These are phyloP conservation scores for Stenodema calcarata DNA, from an alignment of 2,888 invertebrate species.

Conservation along the genomic window DNA sequence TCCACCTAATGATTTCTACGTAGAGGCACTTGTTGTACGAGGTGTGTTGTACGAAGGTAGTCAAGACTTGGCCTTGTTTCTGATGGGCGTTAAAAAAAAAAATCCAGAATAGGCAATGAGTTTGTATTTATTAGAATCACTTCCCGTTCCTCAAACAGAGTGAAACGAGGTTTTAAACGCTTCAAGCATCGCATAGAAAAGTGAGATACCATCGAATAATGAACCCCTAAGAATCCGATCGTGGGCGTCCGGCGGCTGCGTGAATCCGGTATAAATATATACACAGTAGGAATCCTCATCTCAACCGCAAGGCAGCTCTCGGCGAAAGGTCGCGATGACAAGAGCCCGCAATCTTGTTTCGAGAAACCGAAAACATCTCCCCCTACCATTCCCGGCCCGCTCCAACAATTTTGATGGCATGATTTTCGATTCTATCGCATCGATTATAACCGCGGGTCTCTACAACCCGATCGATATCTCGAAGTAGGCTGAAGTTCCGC, in stretches of 20 bases:
- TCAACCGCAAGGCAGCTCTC: neutral
- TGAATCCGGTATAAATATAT: neutral
- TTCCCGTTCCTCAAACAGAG: no score
- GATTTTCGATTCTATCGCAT: neutral
- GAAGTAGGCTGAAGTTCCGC: constrained; percentile 10
- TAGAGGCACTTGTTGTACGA: no score
- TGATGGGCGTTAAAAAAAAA: no score
- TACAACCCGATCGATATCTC: neutral
- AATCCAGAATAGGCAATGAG: no score
- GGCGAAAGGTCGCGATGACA: neutral
- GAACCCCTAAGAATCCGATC: no score
- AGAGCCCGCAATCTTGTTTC: neutral
- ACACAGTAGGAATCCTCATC: neutral
- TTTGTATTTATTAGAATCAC: no score
- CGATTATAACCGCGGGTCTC: neutral
- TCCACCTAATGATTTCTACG: no score
- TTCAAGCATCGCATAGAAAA: no score
- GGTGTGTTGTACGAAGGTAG: no score
- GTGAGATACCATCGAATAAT: no score
- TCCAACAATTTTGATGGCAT: neutral
- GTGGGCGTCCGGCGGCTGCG: neutral
- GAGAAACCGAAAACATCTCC: neutral
- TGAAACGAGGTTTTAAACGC: no score
- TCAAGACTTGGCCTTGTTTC: no score
- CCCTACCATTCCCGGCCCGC: neutral